phyloP scores from a whole-genome alignment of 2,797 vertebrate species.

The Liasis olivaceus region DNA sequence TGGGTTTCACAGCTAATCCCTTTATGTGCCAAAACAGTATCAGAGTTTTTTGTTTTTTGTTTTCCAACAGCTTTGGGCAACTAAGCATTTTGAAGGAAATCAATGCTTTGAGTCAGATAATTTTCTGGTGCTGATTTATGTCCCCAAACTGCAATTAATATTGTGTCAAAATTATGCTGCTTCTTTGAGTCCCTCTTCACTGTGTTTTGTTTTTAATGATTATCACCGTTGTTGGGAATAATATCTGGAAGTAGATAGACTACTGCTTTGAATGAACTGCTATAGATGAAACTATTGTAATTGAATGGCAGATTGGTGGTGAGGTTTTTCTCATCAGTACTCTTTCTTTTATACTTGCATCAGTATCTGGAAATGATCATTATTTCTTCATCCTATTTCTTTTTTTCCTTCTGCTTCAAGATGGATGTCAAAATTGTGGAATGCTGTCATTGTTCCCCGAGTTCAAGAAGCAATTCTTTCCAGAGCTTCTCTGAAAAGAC shows the following conservation, averaged over 20 bases:
- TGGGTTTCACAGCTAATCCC: not conserved
- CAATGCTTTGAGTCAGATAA: not conserved
- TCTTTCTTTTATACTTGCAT: not conserved
- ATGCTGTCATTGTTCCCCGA: conserved; percentile 87
- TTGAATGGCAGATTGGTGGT: not conserved
- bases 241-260: not conserved
- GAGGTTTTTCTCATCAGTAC: not conserved
- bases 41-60: not conserved
- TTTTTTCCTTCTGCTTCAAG: conserved; percentile 65
- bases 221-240: not conserved
- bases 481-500: conserved; percentile 83
- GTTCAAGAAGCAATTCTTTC: conserved; percentile 91
- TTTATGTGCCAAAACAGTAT: not conserved
- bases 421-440: conserved; percentile 94
- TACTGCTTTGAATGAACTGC: not conserved
- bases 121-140: not conserved
- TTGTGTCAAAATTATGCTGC: not conserved
- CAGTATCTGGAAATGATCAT: not conserved
- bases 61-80: not conserved
- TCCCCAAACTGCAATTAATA: not conserved
- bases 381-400: conserved; percentile 16
- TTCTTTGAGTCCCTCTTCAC: not conserved
- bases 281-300: conserved; percentile 5
- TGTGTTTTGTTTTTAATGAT: not conserved
- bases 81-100: not conserved